phyloP scores from a whole-genome alignment of 2,888 invertebrate genomes.

The Eupithecia abbreviata region DNA sequence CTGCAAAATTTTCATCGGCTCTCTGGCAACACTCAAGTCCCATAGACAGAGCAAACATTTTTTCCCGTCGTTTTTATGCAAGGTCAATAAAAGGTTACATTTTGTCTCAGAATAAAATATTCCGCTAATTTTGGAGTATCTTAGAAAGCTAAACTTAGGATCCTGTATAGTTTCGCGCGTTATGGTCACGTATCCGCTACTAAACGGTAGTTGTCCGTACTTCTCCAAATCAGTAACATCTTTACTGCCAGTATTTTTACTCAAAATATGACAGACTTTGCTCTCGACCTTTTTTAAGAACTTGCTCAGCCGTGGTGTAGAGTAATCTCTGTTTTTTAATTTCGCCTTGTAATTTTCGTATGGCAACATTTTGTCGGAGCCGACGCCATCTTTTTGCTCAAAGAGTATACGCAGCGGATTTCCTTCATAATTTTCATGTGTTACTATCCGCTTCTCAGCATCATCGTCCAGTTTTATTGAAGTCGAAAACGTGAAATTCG shows the following conservation, averaged over 20 bases:
- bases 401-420: slow-evolving; percentile 70
- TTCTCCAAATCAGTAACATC: slow-evolving; percentile 56
- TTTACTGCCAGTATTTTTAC: slow-evolving; percentile 58
- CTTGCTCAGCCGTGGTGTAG: slow-evolving; percentile 57
- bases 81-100: slow-evolving; percentile 65
- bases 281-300: slow-evolving; percentile 70
- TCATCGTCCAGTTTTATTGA: slow-evolving; percentile 45
- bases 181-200: slow-evolving; percentile 65
- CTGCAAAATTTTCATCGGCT: slow-evolving; percentile 67
- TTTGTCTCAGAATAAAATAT: slow-evolving; percentile 66
- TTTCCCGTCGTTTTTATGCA: slow-evolving; percentile 58
- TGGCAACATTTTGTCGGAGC: slow-evolving; percentile 65
- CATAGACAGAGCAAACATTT: slow-evolving; percentile 70
- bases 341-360: slow-evolving; percentile 64
- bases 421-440: slow-evolving; percentile 58
- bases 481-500: slow-evolving; percentile 62
- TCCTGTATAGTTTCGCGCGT: slow-evolving; percentile 52
- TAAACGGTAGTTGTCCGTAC: slow-evolving; percentile 65
- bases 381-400: slow-evolving; percentile 77
- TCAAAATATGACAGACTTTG: slow-evolving; percentile 63
- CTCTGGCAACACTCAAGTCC: slow-evolving; percentile 68
- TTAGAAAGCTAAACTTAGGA: slow-evolving; percentile 54
- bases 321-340: slow-evolving; percentile 62
- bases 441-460: slow-evolving; percentile 43
- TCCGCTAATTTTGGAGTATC: slow-evolving; percentile 57